Evolutionary conservation across 2,113 vertebrate genomes (phyloP), one percentile per base, ranked within the genome.

Genomic region (Geococcyx californianus): DNA sequence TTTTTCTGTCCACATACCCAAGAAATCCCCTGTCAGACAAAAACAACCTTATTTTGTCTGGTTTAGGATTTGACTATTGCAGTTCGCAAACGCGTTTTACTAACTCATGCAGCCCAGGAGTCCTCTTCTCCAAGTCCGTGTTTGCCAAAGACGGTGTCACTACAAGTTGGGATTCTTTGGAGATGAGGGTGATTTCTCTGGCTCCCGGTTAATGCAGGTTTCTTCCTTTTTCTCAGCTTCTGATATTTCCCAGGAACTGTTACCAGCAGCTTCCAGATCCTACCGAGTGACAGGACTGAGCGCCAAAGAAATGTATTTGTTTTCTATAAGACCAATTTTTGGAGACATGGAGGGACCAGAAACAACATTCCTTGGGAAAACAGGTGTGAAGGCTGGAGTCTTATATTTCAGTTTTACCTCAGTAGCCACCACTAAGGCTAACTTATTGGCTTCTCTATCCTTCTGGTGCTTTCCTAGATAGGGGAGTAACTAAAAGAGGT

Each of bases 321-420:
- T 99, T 97, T 97, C 98, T 85, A 98, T 99, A 91, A 97, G 96
- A 78, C 98, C 99, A 2, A 58, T 98, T 62, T 99, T 99, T 89
- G 98, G 98, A 82, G 98, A 98, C 16, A 96, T 56, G 0, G 96
- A 98, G 55, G 99, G 99, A 28, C 98, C 98, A 1, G 94, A 98
- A 31, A 98, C 95, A 67, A 97, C 95, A 0, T 70, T 99, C 34
- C 97, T 96, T 58, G 98, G 98, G 54, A 95, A 95, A 72, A 98
- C 98, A 90, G 92, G 99, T 99, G 87, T 95, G 98, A 67, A 45
- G n/a, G 28, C 6, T 78, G 54, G n/a, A 45, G 25, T 11, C 6
- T 34, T 42, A 4, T 17, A 7, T 42, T 33, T 20, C 2, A 4
- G 12, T 63, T 84, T 67, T 38, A 42, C n/a, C 42, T 42, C 4